Percentiles rank a stretch among this genome's conserved stretches.
phyloP scores from a whole-genome alignment of 2,797 vertebrate species.

The Arrhamphus sclerolepis region DNA sequence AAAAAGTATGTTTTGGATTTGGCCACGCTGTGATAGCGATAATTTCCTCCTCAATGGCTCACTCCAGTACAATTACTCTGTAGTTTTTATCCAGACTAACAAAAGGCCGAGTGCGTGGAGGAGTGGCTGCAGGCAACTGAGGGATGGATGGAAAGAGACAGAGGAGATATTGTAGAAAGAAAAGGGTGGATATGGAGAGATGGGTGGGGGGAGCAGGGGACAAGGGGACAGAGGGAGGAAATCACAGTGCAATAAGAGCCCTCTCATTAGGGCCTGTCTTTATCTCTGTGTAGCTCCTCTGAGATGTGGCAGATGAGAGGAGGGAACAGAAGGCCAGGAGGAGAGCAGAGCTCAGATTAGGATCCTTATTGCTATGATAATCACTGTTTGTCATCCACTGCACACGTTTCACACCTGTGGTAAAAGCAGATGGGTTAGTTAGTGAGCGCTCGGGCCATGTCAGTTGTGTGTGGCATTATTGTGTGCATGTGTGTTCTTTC shows the following conservation, averaged over 20 bases:
- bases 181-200: constrained; percentile 21
- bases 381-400: constrained; percentile 76
- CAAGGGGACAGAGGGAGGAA: constrained; percentile 44
- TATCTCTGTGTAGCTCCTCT: constrained; percentile 66
- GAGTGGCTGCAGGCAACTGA: constrained; percentile 45
- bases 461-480: not conserved
- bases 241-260: constrained; percentile 74
- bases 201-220: not conserved
- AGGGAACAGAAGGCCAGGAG: constrained; percentile 74
- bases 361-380: constrained; percentile 77
- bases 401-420: constrained; percentile 75
- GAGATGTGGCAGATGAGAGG: constrained; percentile 73
- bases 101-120: constrained; percentile 44
- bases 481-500: not conserved
- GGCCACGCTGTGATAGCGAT: constrained; percentile 48
- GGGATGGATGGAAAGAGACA: constrained; percentile 39
- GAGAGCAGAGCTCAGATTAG: constrained; percentile 70
- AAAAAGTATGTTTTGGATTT: constrained; percentile 50
- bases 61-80: constrained; percentile 74
- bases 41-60: constrained; percentile 71
- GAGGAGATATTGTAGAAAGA: constrained; percentile 47
- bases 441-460: constrained; percentile 45
- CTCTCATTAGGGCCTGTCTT: constrained; percentile 76
- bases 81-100: constrained; percentile 73
- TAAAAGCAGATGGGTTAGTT: constrained; percentile 63